Evolutionary conservation across 1,140 invertebrate species (phyloP).

Genomic region (Delia radicum): DNA sequence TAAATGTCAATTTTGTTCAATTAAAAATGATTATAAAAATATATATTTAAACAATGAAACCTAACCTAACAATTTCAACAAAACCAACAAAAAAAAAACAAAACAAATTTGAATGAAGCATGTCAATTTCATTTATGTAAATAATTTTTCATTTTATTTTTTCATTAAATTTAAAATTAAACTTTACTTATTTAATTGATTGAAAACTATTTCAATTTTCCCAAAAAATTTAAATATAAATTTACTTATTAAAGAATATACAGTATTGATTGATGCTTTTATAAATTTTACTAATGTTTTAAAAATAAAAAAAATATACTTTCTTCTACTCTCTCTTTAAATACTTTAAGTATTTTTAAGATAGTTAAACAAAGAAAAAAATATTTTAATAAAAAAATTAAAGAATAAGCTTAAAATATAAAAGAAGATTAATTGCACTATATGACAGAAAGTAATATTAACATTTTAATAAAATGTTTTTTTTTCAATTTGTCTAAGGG

Average conservation of each 20-base stretch:
- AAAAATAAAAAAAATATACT: background rate
- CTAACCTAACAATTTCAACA: background rate
- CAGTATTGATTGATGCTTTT: background rate
- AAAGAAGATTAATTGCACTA: too few relatives aligned
- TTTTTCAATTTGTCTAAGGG: too few relatives aligned
- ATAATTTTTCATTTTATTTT: background rate
- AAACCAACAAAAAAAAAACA: too few relatives aligned
- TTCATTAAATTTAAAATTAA: background rate
- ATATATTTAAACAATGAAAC: background rate
- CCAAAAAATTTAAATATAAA: background rate
- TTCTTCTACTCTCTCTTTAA: background rate
- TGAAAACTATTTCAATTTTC: background rate
- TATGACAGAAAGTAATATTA: too few relatives aligned
- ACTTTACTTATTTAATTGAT: background rate
- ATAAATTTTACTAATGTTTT: background rate
- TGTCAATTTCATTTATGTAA: background rate
- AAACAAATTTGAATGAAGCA: background rate
- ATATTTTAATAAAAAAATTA: background rate
- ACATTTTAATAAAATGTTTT: too few relatives aligned
- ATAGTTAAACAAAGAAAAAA: background rate
- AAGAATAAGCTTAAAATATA: background rate
- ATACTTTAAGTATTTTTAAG: background rate
- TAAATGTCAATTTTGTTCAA: conserved; percentile 5
- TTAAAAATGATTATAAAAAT: background rate
- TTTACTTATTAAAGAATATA: background rate